Evolutionary conservation across 2,888 invertebrate species (phyloP), one percentile per base, ranked within the genome.

Genomic region (Drosophila nigritarsus): DNA sequence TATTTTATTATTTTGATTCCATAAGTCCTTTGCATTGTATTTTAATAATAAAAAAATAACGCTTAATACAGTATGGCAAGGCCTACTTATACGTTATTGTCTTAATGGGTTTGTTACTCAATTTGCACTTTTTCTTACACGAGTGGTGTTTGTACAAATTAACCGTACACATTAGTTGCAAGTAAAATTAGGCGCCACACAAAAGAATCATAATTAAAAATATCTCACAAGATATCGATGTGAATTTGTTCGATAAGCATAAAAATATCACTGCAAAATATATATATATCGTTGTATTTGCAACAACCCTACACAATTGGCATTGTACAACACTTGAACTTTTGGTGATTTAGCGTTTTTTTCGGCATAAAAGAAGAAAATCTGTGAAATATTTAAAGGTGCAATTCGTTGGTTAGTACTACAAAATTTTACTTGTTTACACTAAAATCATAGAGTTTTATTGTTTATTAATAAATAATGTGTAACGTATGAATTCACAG

Each of bases 351-450:
- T 81, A 78, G 78, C 78, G 78, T 80, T 87, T 87, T 86, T 86
- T 89, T 87, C 90, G 87, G 89, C 90, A 88, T 77, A 81, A 87
- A 87, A 75, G 78, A 78, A 82, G 72, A 78, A 82, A 81, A 76
- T 68, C 63, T 55, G 68, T 68, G 73, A 78, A 73, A 66, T 72
- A 63, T 77, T 73, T 45, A 74, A 82, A 78, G 69, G 73, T 83
- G 78, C 60, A 78, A 79, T 84, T 84, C 36, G 64, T 77, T 75
- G 86, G 90, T 86, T 62, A 86, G 88, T 82, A 78, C 66, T 56
- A 20, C 8, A 30, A 42, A 72, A 30, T 61, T n/a, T n/a, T 7
- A 34, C 18, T 34, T 45, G 34, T 65, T 24, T 38, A 53, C 56
- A 59, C 40, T 42, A 7, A 5, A 64, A 58, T 34, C 45, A 58